phyloP scores from a whole-genome alignment of 30 jellyfish, hydroid and myxozoan species.

The Clytia hemisphaerica region DNA sequence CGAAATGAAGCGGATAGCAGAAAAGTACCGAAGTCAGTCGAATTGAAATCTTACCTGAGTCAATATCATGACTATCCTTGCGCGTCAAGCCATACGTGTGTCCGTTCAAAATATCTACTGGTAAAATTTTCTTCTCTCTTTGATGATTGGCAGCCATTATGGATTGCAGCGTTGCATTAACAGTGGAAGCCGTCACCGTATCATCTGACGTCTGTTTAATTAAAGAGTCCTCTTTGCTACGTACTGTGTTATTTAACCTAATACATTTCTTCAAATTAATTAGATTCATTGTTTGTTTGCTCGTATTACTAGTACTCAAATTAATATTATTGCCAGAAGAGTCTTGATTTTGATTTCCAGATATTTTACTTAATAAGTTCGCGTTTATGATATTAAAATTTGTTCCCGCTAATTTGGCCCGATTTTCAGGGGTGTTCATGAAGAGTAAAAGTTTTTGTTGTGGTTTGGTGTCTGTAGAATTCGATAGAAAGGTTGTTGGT shows the following conservation, averaged over 20 bases:
- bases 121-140: too few species aligned
- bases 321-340: too few species aligned
- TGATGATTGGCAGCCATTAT: too few species aligned
- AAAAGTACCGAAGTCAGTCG: too few species aligned
- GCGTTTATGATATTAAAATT: constrained; percentile 36
- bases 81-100: too few species aligned
- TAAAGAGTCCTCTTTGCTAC: not conserved
- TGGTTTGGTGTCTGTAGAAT: constrained; percentile 15
- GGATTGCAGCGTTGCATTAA: too few species aligned
- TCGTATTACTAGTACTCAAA: too few species aligned
- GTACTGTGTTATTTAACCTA: constrained; percentile 8
- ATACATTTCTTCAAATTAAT: constrained; percentile 35
- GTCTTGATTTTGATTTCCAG: constrained; percentile 18
- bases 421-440: constrained; percentile 49
- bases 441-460: constrained; percentile 30
- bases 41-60: constrained; percentile 42
- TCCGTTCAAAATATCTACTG: too few species aligned
- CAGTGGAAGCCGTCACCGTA: too few species aligned
- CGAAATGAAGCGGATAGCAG: too few species aligned
- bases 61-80: constrained; percentile 27
- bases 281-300: constrained; percentile 16
- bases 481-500: too few species aligned
- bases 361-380: constrained; percentile 30
- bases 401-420: constrained; percentile 45
- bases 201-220: too few species aligned